Base-by-base conservation (phyloP, 2,888 invertebrate genomes). In the Conchocele bisecta region DNA sequence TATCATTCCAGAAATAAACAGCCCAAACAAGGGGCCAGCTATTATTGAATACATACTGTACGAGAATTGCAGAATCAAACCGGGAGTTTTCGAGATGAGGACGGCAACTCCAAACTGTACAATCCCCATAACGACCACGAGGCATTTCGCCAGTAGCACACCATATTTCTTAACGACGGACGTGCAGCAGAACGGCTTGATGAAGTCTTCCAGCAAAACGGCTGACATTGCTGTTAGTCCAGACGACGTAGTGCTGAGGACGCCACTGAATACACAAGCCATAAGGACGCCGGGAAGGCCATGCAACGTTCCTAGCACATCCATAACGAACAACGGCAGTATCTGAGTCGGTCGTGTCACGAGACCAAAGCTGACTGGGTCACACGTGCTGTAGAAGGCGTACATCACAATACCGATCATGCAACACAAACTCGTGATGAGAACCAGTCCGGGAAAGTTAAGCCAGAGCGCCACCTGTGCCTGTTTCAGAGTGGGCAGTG, bases 251-350 rank as follows among this genome's bases (percentile, higher is more conserved):
- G 71, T 68, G 26, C 97, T 97, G 80, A 98, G 94, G 86, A 97
- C 97, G 1, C 97, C 98, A 35, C 97, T 97, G 90, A 98, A 98
- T 72, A 98, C 96, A 22, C 97, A 97, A 3, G 98, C 96, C 0
- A 98, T 97, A 91, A 98, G 98, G 85, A 98, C 94, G 3, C 98
- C 97, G 1, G 97, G 95, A 1, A 97, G 92, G 0, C 97, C 97
- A 33, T 93, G 94, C 41, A 94, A 92, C 46, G 93, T 89, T 0
- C 96, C 95, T 88, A 97, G 93, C 73, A 94, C 94, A 67, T 94
- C 94, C 92, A 98, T 95, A 22, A 98, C 96, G 88, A 96, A 98
- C 28, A 95, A 93, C 0, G 98, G 98, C 71, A 98, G 93, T 41
- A 98, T 92, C 88, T 97, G 95, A 50, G 71, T 71, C 24, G 53